phyloP scores from a whole-genome alignment of 1,140 invertebrate genomes.

The Drosophila miranda region DNA sequence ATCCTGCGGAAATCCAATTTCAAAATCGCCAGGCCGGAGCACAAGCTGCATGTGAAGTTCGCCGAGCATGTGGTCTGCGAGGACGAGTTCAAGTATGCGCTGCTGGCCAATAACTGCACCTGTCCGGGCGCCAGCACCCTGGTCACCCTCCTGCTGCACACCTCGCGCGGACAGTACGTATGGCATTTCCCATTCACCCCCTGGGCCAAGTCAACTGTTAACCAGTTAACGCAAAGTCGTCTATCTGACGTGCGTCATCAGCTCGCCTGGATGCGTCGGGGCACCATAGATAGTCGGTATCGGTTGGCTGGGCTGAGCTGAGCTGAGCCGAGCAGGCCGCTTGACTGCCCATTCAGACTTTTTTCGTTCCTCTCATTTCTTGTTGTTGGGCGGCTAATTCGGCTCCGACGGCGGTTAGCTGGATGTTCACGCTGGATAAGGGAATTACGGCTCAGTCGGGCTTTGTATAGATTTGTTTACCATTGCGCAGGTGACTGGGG shows the following conservation, averaged over 20 bases:
- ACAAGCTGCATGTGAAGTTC: constrained; percentile 99
- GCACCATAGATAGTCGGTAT: background rate
- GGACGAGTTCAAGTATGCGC: constrained; percentile 98
- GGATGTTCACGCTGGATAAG: constrained; percentile 17
- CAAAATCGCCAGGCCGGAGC: constrained; percentile 89
- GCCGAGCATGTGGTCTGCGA: constrained; percentile 99
- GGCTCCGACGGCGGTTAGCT: constrained; percentile 7
- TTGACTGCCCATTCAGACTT: constrained; percentile 44
- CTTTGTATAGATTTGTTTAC: too few species aligned
- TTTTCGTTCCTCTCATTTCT: background rate
- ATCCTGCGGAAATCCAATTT: constrained; percentile 60
- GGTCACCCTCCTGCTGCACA: constrained; percentile 96
- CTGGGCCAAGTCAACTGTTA: constrained; percentile 51
- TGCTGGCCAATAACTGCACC: constrained; percentile 98
- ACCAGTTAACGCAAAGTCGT: constrained; percentile 32
- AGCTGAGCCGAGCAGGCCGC: constrained; percentile 2
- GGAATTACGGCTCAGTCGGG: background rate
- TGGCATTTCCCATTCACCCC: background rate
- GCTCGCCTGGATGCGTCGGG: constrained; percentile 47
- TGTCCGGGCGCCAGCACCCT: constrained; percentile 98
- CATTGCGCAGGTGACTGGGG: too few species aligned
- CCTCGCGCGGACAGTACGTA: constrained; percentile 93
- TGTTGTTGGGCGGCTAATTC: constrained; percentile 38
- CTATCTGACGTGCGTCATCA: constrained; percentile 47
- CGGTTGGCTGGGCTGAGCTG: background rate